Evolutionary conservation across 1,140 invertebrate genomes (phyloP).

Genomic region (Atta cephalotes): DNA sequence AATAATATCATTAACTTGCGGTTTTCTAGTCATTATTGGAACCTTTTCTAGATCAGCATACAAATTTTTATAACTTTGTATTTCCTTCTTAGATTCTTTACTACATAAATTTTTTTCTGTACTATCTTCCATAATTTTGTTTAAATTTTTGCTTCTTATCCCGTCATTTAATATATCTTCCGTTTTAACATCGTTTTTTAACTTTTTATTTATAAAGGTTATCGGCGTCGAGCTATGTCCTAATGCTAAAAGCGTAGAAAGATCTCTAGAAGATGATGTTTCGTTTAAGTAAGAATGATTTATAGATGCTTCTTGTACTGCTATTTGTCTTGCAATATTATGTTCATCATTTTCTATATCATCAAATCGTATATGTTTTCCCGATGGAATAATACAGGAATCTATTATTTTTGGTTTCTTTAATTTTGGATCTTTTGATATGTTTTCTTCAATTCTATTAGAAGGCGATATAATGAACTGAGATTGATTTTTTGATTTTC

Average conservation of each 20-base stretch:
- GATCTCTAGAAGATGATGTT: slow-evolving; percentile 1
- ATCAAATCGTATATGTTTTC: slow-evolving; percentile 78
- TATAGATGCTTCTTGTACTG: slow-evolving; percentile 1
- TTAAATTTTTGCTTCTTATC: not conserved
- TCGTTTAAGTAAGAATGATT: slow-evolving; percentile 35
- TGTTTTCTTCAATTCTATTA: slow-evolving; percentile 11
- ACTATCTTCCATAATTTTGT: not conserved
- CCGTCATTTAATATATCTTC: slow-evolving; percentile 24
- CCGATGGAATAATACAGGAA: slow-evolving; percentile 64
- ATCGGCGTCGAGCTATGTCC: slow-evolving; percentile 74
- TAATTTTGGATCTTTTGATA: slow-evolving; percentile 63
- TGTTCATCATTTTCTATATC: slow-evolving; percentile 40
- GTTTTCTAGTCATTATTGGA: slow-evolving; percentile 49
- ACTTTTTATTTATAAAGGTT: slow-evolving; percentile 72
- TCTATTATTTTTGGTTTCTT: slow-evolving; percentile 74
- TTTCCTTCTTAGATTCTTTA: slow-evolving; percentile 3
- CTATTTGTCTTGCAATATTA: slow-evolving; percentile 38
- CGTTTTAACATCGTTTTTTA: slow-evolving; percentile 13
- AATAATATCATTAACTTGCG: slow-evolving; percentile 69
- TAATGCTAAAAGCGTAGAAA: slow-evolving; percentile 74
- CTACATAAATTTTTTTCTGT: not conserved
- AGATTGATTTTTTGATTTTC: slow-evolving; percentile 54
- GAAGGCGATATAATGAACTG: not conserved
- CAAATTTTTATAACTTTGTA: slow-evolving; percentile 20
- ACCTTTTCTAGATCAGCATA: slow-evolving; percentile 47